Evolutionary conservation across 2,888 invertebrate species (phyloP).

Genomic region (Mesorhabditis belari): DNA sequence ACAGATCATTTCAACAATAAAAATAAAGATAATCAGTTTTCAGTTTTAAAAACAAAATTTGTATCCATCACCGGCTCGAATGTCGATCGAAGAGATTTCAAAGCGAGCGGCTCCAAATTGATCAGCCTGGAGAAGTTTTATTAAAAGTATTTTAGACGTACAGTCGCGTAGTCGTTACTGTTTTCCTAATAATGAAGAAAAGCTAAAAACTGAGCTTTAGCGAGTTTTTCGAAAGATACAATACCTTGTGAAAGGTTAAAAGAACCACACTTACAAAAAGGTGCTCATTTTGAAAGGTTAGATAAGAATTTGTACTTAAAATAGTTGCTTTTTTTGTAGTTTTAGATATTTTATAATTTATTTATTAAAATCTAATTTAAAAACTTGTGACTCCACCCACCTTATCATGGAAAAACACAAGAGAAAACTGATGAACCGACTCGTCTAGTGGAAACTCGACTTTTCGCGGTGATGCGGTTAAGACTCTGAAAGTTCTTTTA

Average conservation of each 20-base stretch:
- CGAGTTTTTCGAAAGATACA: too few species aligned
- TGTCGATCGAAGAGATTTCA: constrained; percentile 20
- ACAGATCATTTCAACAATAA: too few species aligned
- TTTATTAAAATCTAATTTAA: too few species aligned
- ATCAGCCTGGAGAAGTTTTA: constrained; percentile 38
- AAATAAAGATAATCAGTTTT: too few species aligned
- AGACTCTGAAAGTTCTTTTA: background rate
- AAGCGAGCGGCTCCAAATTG: constrained; percentile 32
- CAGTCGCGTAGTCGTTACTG: constrained; percentile 13
- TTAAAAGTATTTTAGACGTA: constrained; percentile 44
- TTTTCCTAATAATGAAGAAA: background rate
- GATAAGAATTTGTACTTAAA: too few species aligned
- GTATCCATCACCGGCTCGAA: constrained; percentile 19
- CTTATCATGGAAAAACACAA: background rate
- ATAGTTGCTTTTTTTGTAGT: too few species aligned
- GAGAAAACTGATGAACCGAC: background rate
- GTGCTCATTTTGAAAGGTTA: too few species aligned
- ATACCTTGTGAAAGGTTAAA: too few species aligned
- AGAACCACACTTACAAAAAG: too few species aligned
- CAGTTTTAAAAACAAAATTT: constrained; percentile 22
- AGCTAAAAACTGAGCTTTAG: background rate
- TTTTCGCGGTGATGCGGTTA: background rate
- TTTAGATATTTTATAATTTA: too few species aligned
- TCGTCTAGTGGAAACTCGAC: background rate
- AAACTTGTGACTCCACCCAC: too few species aligned